phyloP scores from a whole-genome alignment of 2,888 invertebrate species.

The Ennomos fuscantarius region DNA sequence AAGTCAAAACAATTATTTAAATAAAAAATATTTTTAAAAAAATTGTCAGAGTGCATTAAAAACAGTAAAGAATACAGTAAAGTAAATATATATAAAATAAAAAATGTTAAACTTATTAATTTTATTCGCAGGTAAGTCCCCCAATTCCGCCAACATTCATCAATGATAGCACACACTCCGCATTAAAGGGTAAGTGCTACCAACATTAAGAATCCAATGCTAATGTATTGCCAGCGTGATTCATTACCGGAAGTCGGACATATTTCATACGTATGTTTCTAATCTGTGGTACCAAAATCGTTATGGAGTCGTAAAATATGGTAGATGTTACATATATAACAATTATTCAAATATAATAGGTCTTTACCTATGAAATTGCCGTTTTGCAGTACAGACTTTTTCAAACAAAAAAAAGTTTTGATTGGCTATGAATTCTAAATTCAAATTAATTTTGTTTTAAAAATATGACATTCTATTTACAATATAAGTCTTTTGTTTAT shows the following conservation, averaged over 20 bases:
- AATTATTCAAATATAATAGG: background rate
- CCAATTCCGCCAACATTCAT: slow-evolving; percentile 33
- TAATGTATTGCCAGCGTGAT: slow-evolving; percentile 46
- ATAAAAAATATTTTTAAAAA: no score
- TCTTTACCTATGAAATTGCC: no score
- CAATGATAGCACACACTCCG: slow-evolving; percentile 35
- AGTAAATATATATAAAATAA: no score
- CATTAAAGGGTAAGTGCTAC: slow-evolving; percentile 45
- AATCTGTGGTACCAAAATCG: slow-evolving; percentile 12
- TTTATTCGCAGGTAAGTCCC: slow-evolving; percentile 52
- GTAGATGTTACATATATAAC: background rate
- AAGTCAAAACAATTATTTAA: no score
- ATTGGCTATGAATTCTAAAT: no score
- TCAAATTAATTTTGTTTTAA: no score
- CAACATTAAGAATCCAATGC: slow-evolving; percentile 35
- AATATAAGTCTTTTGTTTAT: no score
- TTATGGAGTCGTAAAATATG: slow-evolving; percentile 13
- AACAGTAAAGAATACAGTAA: no score
- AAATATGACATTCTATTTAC: no score
- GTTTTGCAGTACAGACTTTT: no score
- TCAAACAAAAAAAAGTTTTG: no score
- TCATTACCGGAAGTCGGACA: slow-evolving; percentile 48
- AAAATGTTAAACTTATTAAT: slow-evolving; percentile 4
- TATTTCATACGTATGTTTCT: slow-evolving; percentile 31
- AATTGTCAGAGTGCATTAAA: no score